Conservation (phyloP, 1,140 invertebrate species). For the Tetraneura akinire region DNA sequence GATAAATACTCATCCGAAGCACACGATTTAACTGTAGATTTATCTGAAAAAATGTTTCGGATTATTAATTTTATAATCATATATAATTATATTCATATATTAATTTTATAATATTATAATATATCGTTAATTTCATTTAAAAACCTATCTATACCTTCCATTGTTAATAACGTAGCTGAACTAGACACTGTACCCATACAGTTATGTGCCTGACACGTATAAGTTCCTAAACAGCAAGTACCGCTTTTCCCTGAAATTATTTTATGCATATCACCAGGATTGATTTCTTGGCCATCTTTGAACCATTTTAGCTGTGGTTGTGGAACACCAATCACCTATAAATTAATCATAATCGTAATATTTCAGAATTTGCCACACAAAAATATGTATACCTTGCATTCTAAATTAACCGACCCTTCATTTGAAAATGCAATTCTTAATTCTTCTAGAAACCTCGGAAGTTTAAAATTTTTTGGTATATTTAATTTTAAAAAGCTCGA, state of each 20-base stretch:
- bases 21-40: constrained; percentile 41
- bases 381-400: constrained; percentile 71
- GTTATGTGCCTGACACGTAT: constrained; percentile 89
- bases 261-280: constrained; percentile 86
- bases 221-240: constrained; percentile 86
- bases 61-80: too few species aligned
- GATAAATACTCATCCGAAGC: constrained; percentile 34
- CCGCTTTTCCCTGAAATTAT: constrained; percentile 88
- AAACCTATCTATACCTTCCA: constrained; percentile 67
- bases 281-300: constrained; percentile 85
- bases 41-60: constrained; percentile 30
- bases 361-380: not conserved
- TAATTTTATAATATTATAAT: too few species aligned
- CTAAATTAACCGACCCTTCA: constrained; percentile 84
- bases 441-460: constrained; percentile 82
- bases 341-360: not conserved
- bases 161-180: constrained; percentile 82
- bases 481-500: constrained; percentile 81
- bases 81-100: not conserved
- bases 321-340: constrained; percentile 81
- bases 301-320: constrained; percentile 87
- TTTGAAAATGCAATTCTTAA: constrained; percentile 81
- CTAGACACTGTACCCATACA: constrained; percentile 89
- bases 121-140: too few species aligned
- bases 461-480: constrained; percentile 84